Percentiles rank a stretch among this genome's conserved stretches.
Conservation (phyloP, 2,888 invertebrate genomes). For the Baronia brevicornis region DNA sequence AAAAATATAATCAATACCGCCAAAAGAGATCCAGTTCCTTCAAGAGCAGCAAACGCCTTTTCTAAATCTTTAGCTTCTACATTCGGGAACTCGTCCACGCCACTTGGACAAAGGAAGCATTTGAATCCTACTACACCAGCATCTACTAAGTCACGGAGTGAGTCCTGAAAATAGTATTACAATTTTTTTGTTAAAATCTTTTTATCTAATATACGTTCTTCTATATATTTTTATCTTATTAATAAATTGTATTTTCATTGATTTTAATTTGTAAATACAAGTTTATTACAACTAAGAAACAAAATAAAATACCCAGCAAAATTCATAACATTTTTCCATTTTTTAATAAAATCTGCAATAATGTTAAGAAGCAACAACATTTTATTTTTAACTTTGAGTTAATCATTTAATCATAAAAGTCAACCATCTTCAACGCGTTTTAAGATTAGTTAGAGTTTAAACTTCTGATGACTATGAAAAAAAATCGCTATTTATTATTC, state of each 20-base stretch:
- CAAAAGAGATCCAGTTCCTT: constrained; percentile 76
- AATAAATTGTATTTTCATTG: background rate
- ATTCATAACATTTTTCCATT: too few relatives aligned
- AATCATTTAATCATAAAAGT: too few relatives aligned
- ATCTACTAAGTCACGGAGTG: constrained; percentile 72
- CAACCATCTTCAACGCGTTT: too few relatives aligned
- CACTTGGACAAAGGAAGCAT: constrained; percentile 81
- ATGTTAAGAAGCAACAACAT: too few relatives aligned
- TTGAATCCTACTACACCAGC: constrained; percentile 85
- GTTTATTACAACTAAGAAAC: too few relatives aligned
- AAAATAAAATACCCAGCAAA: too few relatives aligned
- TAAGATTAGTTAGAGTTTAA: too few relatives aligned
- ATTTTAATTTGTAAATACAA: background rate
- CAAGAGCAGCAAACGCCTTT: constrained; percentile 73
- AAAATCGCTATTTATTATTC: background rate
- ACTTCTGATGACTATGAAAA: background rate
- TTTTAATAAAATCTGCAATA: too few relatives aligned
- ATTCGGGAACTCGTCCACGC: constrained; percentile 81
- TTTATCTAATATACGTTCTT: background rate
- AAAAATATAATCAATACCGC: constrained; percentile 63
- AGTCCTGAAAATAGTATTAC: constrained; percentile 55
- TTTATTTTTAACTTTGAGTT: too few relatives aligned
- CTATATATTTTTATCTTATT: background rate
- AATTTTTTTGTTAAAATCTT: constrained; percentile 2
- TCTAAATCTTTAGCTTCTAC: constrained; percentile 74